Evolutionary conservation across 2,888 invertebrate genomes (phyloP).

Genomic region (Mesorhabditis spiculigera): DNA sequence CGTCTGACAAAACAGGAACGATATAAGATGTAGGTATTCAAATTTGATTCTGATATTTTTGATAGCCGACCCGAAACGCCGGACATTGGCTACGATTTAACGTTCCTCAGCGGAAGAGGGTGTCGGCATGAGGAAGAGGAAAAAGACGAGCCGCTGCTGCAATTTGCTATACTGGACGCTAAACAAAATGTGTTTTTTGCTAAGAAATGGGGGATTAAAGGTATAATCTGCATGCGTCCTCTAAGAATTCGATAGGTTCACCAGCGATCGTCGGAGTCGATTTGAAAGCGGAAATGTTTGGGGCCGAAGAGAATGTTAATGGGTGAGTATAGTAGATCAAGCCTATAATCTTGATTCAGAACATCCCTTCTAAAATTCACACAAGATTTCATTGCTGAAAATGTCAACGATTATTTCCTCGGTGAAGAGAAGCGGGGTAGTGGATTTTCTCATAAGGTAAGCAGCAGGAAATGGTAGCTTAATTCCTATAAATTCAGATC

Average conservation of each 20-base stretch:
- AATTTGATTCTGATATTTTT: no score
- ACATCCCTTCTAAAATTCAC: neutral
- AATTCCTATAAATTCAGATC: neutral
- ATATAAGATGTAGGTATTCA: no score
- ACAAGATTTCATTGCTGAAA: neutral
- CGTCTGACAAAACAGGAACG: no score
- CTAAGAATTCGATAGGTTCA: no score
- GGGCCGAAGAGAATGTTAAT: neutral
- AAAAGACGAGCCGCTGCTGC: neutral
- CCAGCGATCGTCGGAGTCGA: neutral
- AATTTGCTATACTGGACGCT: neutral
- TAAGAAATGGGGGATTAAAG: neutral
- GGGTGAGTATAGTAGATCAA: neutral
- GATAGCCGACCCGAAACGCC: no score
- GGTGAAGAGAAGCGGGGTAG: neutral
- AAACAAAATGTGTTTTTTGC: neutral
- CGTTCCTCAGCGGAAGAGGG: no score
- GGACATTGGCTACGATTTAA: no score
- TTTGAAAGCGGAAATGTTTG: neutral
- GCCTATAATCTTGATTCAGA: neutral
- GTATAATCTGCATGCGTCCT: neutral
- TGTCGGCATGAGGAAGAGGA: no score
- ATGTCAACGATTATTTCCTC: neutral
- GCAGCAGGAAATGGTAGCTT: neutral
- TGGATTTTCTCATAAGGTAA: slow-evolving; percentile 1